A percentile compares a stretch with the other conserved stretches of the same genome.
Conservation (phyloP, 2,888 invertebrate species). For the Sisyra terminalis region DNA sequence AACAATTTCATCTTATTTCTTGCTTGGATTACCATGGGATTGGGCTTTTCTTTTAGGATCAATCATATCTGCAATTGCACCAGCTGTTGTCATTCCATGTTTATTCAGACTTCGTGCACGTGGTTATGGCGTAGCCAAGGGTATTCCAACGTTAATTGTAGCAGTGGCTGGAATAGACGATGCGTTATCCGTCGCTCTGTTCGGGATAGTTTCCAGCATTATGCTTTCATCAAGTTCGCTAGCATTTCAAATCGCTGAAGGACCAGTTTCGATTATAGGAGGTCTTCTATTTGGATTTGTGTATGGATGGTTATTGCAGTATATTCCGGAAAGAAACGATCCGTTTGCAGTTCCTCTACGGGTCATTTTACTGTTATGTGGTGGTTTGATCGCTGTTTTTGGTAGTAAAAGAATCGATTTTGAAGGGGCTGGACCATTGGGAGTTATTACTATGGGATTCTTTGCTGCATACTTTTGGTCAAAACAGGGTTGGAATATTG, state of each 20-base stretch:
- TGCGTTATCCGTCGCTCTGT: constrained; percentile 85
- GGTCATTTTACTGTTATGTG: constrained; percentile 60
- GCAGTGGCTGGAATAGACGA: constrained; percentile 93
- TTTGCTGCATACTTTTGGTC: constrained; percentile 69
- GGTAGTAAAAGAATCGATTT: constrained; percentile 68
- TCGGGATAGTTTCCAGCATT: constrained; percentile 75
- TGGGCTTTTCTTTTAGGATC: constrained; percentile 73
- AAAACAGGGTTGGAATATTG: constrained; percentile 69
- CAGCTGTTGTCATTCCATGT: constrained; percentile 91
- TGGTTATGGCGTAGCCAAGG: constrained; percentile 82
- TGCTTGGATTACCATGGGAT: constrained; percentile 69
- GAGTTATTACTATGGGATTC: constrained; percentile 67
- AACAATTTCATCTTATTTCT: constrained; percentile 49
- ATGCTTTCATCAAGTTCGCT: constrained; percentile 65
- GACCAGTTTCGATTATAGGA: constrained; percentile 61
- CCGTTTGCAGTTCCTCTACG: constrained; percentile 66
- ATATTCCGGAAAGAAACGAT: constrained; percentile 67
- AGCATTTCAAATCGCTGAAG: constrained; percentile 50
- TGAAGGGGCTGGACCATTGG: constrained; percentile 67
- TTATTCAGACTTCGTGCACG: constrained; percentile 69
- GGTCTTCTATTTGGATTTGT: constrained; percentile 68
- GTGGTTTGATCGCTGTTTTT: constrained; percentile 71
- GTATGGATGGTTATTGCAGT: constrained; percentile 67
- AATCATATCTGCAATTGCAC: constrained; percentile 83
- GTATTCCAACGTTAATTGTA: constrained; percentile 88